A percentile compares a stretch with the other conserved stretches of the same genome.
phyloP scores from a whole-genome alignment of 2,888 invertebrate genomes.

The Argyresthia goedartella region DNA sequence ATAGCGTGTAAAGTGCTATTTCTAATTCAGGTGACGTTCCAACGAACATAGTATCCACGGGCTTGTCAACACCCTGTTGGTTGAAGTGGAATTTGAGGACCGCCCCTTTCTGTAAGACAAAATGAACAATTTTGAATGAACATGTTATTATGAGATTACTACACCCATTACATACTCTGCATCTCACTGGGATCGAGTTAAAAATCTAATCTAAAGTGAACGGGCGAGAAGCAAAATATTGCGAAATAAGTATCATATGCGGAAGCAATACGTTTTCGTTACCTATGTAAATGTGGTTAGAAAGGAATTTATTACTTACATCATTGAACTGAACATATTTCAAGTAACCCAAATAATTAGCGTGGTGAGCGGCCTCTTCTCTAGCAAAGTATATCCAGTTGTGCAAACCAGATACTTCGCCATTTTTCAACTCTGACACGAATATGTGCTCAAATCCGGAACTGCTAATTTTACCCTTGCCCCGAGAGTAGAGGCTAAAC shows the following conservation, averaged over 20 bases:
- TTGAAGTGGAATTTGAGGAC: conserved; percentile 80
- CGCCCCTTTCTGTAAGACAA: conserved; percentile 77
- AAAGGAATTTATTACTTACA: conserved; percentile 57
- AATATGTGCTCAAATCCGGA: conserved; percentile 95
- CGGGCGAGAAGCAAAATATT: no score
- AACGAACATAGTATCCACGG: conserved; percentile 82
- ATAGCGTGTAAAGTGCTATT: conserved; percentile 89
- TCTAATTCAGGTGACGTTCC: conserved; percentile 94
- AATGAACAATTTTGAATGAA: not conserved
- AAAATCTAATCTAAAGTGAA: no score
- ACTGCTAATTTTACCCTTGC: conserved; percentile 84
- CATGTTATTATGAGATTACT: not conserved
- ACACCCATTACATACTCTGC: no score
- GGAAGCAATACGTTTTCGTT: not conserved
- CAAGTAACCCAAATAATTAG: conserved; percentile 85
- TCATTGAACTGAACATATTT: conserved; percentile 78
- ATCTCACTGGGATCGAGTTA: no score
- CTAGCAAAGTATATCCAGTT: conserved; percentile 90
- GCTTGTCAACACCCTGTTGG: conserved; percentile 80
- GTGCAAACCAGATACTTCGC: conserved; percentile 86
- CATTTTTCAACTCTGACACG: conserved; percentile 86
- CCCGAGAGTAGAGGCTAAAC: conserved; percentile 87
- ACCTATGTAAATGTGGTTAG: not conserved
- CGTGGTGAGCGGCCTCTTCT: conserved; percentile 78
- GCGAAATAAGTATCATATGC: no score